Percentiles rank a stretch among this genome's conserved stretches.
These are phyloP conservation scores for Drosophila auraria DNA, from an alignment of 1,140 invertebrate species.

Conservation along the genomic window DNA sequence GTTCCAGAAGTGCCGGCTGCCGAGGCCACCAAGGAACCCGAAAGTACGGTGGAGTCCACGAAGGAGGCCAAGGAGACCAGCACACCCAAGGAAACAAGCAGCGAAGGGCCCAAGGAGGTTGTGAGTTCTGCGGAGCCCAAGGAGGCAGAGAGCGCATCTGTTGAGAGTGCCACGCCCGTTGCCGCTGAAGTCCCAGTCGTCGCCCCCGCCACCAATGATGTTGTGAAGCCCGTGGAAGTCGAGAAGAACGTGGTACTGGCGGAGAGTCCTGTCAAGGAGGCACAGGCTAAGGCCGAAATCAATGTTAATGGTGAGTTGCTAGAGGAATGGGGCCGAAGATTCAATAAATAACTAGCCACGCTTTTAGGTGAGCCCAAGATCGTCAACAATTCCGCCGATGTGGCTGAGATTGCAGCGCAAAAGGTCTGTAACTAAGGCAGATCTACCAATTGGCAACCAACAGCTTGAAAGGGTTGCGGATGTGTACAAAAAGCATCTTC, in stretches of 20 bases:
- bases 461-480: slow-evolving; percentile 56
- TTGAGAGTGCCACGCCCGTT: slow-evolving; percentile 36
- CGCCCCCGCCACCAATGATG: slow-evolving; percentile 54
- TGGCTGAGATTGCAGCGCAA: slow-evolving; percentile 71
- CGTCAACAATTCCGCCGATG: slow-evolving; percentile 65
- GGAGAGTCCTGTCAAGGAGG: slow-evolving; percentile 52
- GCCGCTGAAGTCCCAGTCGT: slow-evolving; percentile 25
- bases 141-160: slow-evolving; percentile 17
- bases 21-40: slow-evolving; percentile 22
- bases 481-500: slow-evolving; percentile 66
- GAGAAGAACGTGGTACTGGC: slow-evolving; percentile 12
- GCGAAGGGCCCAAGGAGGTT: slow-evolving; percentile 13
- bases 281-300: slow-evolving; percentile 63
- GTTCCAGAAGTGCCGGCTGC: slow-evolving; percentile 14
- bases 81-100: slow-evolving; percentile 24
- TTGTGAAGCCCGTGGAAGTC: slow-evolving; percentile 46
- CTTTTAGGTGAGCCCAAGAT: slow-evolving; percentile 75
- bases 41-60: slow-evolving; percentile 16
- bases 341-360: not conserved
- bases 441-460: slow-evolving; percentile 46
- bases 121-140: slow-evolving; percentile 29
- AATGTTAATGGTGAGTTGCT: slow-evolving; percentile 72
- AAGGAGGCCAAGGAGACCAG: slow-evolving; percentile 16
- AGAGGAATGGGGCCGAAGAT: not conserved
- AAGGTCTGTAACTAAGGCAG: slow-evolving; percentile 74